These are phyloP conservation scores for Sylvietta virens DNA, from an alignment of 2,113 vertebrate species.

Conservation along the genomic window DNA sequence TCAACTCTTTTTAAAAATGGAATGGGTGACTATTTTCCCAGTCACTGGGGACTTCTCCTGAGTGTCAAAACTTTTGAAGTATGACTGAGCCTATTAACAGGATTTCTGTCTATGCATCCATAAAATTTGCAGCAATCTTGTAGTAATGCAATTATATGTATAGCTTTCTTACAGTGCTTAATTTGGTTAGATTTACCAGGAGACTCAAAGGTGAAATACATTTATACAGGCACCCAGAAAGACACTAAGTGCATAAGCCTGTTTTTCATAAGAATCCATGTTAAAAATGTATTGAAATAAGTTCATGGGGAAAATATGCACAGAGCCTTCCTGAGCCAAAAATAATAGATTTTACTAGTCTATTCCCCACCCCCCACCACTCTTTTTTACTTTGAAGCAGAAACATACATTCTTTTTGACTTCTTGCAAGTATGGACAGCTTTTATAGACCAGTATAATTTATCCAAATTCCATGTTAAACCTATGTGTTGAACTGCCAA, in stretches of 20 bases:
- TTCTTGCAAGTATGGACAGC: neutral
- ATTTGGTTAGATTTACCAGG: neutral
- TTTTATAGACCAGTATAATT: neutral
- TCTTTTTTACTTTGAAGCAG: neutral
- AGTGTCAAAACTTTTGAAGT: neutral
- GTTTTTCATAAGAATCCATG: neutral
- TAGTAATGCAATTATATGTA: neutral
- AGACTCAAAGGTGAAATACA: neutral
- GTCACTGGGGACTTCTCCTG: fast-evolving
- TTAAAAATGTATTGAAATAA: neutral
- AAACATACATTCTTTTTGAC: neutral
- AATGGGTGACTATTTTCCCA: neutral
- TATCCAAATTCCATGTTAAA: neutral
- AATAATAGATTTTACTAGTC: neutral
- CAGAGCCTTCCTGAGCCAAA: neutral
- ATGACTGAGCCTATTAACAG: neutral
- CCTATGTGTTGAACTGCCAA: neutral
- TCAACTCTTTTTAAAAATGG: neutral
- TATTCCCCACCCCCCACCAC: fast-evolving
- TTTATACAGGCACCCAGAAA: neutral
- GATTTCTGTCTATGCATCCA: neutral
- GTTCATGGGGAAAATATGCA: neutral
- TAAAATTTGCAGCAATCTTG: neutral
- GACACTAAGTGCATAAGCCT: neutral
- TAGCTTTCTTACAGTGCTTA: neutral